Conservation (phyloP, 1,140 invertebrate species). For the Pogonognathellus flavescens region DNA sequence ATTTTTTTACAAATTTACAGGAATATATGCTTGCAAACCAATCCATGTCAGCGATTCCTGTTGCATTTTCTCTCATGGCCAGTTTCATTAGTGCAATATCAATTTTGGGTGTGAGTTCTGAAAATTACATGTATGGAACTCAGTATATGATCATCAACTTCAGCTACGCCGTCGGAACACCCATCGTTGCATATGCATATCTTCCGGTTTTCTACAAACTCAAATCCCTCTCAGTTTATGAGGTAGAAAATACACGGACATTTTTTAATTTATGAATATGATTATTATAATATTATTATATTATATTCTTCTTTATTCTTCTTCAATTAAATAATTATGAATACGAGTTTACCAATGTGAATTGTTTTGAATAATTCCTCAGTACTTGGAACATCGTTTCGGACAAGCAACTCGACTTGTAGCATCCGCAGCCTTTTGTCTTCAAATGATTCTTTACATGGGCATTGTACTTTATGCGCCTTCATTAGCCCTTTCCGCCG, state of each 20-base stretch:
- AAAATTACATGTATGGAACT: slow-evolving; percentile 87
- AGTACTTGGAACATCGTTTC: slow-evolving; percentile 88
- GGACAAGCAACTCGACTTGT: slow-evolving; percentile 77
- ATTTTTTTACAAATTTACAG: slow-evolving; percentile 72
- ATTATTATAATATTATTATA: too few relatives aligned
- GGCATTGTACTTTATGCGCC: slow-evolving; percentile 94
- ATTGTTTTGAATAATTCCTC: background rate
- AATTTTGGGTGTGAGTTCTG: slow-evolving; percentile 87
- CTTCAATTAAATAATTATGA: too few relatives aligned
- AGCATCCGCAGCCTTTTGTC: slow-evolving; percentile 82
- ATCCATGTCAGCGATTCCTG: slow-evolving; percentile 73
- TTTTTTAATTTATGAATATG: too few relatives aligned
- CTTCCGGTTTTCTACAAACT: slow-evolving; percentile 91
- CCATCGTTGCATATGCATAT: slow-evolving; percentile 84
- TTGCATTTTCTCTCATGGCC: slow-evolving; percentile 89
- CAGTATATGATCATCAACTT: slow-evolving; percentile 88
- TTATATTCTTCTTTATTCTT: too few relatives aligned
- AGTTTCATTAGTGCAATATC: slow-evolving; percentile 96
- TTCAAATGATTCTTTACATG: slow-evolving; percentile 91
- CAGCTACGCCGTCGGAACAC: slow-evolving; percentile 84
- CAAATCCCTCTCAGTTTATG: slow-evolving; percentile 88
- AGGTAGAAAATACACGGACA: too few relatives aligned
- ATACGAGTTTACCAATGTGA: too few relatives aligned
- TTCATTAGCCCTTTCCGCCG: slow-evolving; percentile 88
- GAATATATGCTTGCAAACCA: slow-evolving; percentile 86